Base-by-base conservation (phyloP, 1,140 invertebrate genomes). In the Drosophila albomicans region DNA sequence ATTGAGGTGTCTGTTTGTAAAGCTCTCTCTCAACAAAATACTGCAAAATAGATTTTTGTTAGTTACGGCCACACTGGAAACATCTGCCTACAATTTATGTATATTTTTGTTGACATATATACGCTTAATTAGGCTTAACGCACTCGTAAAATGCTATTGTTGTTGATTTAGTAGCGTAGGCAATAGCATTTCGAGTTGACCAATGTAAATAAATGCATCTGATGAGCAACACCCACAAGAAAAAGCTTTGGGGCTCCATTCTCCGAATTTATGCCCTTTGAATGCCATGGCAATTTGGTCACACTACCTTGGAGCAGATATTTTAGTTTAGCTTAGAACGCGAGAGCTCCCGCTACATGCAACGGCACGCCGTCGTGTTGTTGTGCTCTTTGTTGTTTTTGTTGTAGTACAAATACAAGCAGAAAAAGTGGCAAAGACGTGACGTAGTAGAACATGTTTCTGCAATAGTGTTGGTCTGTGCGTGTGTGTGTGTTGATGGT, bases 261-360 rank as follows among this genome's bases (percentile, higher is more conserved):
- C 2, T 41, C 43, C 46, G 16, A 45, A 35, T 10, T 49, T 15
- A 6, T 49, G 10, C 16, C 10, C 57, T 62, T 79, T 82, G 7
- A 48, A 48, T 54, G 10, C 8, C 1, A 7, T 48, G 11, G 2
- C 0, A 35, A 5, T 8, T 62, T 80, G 81, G 78, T 11, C 81
- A 82, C 82, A 88, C 79, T 82, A 25, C 28, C 10, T 52, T 65
- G 59, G 38, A 58, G 58, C 63, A 70, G 48, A 75, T 51, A 70
- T 70, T 89, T 88, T 65, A 88, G 62, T 89, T 88, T 89, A 89
- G 80, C 78, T 87, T 81, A 89, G 85, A 88, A 88, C 85, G 81
- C 78, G 77, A 89, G 75, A 89, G 77, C 71, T 62, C 41, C 52
- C 63, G 72, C 77, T 84, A 75, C 85, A 54, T 77, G 56, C 70